Base-by-base conservation (phyloP, 2,888 invertebrate genomes). In the Gandaritis pyraliata region DNA sequence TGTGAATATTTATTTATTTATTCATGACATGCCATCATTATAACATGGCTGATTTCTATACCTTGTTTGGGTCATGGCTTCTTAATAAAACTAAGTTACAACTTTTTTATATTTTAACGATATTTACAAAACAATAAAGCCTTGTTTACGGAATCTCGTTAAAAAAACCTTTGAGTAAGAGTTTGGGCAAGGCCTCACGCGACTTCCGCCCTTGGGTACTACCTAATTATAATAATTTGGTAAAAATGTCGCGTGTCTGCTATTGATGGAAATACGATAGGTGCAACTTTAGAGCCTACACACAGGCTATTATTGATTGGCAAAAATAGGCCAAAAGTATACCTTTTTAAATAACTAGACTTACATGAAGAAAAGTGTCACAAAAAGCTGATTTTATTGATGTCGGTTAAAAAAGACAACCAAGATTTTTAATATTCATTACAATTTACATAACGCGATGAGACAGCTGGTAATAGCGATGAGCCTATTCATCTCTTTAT, bases 221-320 rank as follows among this genome's bases (percentile, higher is more conserved):
- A 36, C 52, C 58, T 65, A 68, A 70, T 70, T 68, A 70, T 52
- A 60, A 68, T 68, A 62, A 68, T 68, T 70, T 62, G 45, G 54
- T 58, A 57, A 65, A 69, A 70, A 59, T 63, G 65, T 70, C 64
- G 68, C 70, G 70, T 65, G 65, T 36, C 43, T 33, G 45, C 23
- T 48, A n/a, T 57, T 58, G 51, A 58, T 46, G 29, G 43, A 12
- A 53, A 41, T 41, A 15, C 46, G 46, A 64, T 56, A 57, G 54
- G 58, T 58, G 58, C 53, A 18, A 46, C 45, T 41, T 58, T 41
- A 58, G 48, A 48, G 43, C 29, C 47, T 38, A 29, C 46, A 36
- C 8, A 33, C 57, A 49, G 57, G 61, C 52, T 52, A 23, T 51
- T 61, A 51, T 61, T 61, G 60, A 50, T 55, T 61, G 8, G 7